Base-by-base conservation (phyloP, 2,888 invertebrate species). In the Andrena chrysosceles region DNA sequence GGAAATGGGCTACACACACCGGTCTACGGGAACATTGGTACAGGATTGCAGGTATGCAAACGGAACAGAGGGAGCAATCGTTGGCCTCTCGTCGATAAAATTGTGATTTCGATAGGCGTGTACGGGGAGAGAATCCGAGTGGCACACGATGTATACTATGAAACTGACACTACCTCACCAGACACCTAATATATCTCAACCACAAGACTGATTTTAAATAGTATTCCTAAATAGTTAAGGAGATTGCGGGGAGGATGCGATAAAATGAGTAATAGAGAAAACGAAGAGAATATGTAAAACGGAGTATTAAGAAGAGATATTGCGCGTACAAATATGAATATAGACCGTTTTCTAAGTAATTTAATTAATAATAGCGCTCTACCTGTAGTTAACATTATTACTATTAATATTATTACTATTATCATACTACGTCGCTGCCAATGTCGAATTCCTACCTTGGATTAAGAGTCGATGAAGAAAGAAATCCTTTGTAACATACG, bases 151-250 rank as follows among this genome's bases (percentile, higher is more conserved):
- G 93, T 93, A 93, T 93, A 93, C 93, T 93, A 91, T 90, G 90
- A 92, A 93, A 93, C 92, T 92, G 91, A 92, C 93, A 92, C 93
- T 93, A 93, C 93, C 94, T 93, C 93, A 93, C 93, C 93, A 91
- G 86, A 92, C 93, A 93, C 91, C 90, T 92, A 92, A 93, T 92
- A 93, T 93, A 93, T 93, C 93, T 94, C 91, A 93, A 94, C 91
- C 93, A 91, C 94, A 94, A 94, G 94, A 94, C 94, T 94, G 94
- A 94, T 93, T 93, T 94, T 93, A 92, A 91, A 93, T 93, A 93
- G 92, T 93, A 93, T 93, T 93, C 92, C 93, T 93, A 93, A 92
- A 91, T 87, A 89, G 86, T 84, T 87, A 87, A 81, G 84, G 62
- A 77, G 75, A 74, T 10, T 3, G n/a, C 8, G 59, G 54, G 23